phyloP scores from a whole-genome alignment of 2,888 invertebrate genomes.

The Cancer borealis region DNA sequence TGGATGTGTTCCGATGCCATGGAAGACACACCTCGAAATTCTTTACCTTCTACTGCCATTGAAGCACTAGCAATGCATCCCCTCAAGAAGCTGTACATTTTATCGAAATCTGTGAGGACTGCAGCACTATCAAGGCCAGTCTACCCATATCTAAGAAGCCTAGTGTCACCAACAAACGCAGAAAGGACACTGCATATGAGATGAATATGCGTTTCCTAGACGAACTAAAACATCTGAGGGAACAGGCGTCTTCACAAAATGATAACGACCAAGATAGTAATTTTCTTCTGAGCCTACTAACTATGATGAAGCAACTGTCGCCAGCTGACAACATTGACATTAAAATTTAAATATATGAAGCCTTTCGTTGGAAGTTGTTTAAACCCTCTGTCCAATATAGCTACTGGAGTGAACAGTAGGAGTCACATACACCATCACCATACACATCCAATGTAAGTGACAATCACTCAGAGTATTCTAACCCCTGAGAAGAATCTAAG shows the following conservation, averaged over 20 bases:
- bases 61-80: too few relatives aligned
- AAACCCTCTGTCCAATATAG: background rate
- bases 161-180: background rate
- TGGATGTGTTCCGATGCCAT: too few relatives aligned
- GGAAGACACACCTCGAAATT: background rate
- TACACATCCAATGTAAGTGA: slow-evolving; percentile 5
- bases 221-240: background rate
- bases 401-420: slow-evolving; percentile 45
- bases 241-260: background rate
- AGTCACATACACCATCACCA: slow-evolving; percentile 27
- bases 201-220: slow-evolving; percentile 45
- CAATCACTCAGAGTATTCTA: background rate
- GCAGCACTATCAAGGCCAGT: slow-evolving; percentile 39
- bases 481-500: background rate
- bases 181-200: slow-evolving; percentile 43
- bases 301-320: slow-evolving; percentile 49
- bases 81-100: background rate
- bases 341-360: slow-evolving; percentile 49
- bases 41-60: background rate
- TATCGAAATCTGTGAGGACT: slow-evolving; percentile 31
- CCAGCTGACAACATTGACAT: slow-evolving; percentile 42
- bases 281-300: too few relatives aligned
- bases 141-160: background rate
- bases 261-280: slow-evolving; percentile 19
- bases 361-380: slow-evolving; percentile 10